Conservation (phyloP, 2,888 invertebrate genomes). For the Brachycybe producta region DNA sequence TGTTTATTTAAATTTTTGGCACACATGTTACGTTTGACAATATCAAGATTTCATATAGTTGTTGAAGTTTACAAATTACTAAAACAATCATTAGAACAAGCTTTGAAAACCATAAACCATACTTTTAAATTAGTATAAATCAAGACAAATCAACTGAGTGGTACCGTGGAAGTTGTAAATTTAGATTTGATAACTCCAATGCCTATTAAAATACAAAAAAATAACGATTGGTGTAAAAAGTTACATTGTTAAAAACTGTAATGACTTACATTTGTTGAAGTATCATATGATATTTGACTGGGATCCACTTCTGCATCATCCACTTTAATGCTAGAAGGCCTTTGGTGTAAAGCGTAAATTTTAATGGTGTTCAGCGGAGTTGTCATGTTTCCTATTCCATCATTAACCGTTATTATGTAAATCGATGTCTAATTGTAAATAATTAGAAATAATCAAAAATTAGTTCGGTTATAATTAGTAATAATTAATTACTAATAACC, state of each 20-base stretch:
- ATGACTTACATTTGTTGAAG: not conserved
- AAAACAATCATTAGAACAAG: too few species aligned
- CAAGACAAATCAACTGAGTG: not conserved
- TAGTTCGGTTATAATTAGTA: too few species aligned
- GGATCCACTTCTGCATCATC: constrained; percentile 4
- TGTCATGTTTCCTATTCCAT: constrained; percentile 4
- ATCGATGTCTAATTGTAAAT: not conserved
- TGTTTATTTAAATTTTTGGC: too few species aligned
- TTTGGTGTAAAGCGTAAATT: not conserved
- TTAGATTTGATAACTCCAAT: not conserved
- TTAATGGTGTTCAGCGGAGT: constrained; percentile 5
- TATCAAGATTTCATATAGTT: too few species aligned
- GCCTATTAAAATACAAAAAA: not conserved
- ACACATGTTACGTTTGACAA: too few species aligned
- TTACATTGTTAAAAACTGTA: not conserved
- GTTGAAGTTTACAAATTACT: too few species aligned
- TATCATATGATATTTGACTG: not conserved
- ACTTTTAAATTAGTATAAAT: too few species aligned
- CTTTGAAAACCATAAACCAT: too few species aligned
- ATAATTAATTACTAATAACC: too few species aligned
- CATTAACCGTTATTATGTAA: constrained; percentile 5
- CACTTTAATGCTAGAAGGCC: not conserved
- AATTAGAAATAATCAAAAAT: not conserved
- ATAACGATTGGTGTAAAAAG: too few species aligned
- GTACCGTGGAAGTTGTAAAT: not conserved